Evolutionary conservation across 2,113 vertebrate genomes (phyloP), one percentile per base, ranked within the genome.

Genomic region (Miniopterus natalensis): DNA sequence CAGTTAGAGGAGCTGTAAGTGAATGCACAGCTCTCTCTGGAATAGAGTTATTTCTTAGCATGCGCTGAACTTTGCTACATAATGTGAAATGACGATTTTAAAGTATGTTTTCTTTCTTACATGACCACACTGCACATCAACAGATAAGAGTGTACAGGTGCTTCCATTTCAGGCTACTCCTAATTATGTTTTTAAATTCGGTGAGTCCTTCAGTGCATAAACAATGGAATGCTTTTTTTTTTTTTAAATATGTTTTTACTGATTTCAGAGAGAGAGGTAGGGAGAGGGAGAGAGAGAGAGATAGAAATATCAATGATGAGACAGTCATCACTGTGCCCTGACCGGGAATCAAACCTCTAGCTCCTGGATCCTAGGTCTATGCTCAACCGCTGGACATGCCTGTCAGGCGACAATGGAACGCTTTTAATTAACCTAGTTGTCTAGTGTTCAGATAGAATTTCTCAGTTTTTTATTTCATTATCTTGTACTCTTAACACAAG

Each of bases 101-200:
- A 84, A 86, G 40, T 73, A n/a, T 53, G n/a, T 42, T 80, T 88
- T 95, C 63, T 89, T 87, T 40, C 83, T 75, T 84, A 84, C 21
- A 36, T 88, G 53, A 86, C 68, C 49, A 91, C 25, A 61, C 10
- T 85, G n/a, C 65, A 88, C 42, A 78, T 83, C 83, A 81, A 63
- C 20, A 91, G 77, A 63, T 80, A 45, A 95, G 71, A 53, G n/a
- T 29, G 4, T 10, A 27, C 9, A 27, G 59, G 51, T 88, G 31
- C 49, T 71, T 63, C n/a, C 36, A 73, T 78, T 81, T 78, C 21
- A 93, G 36, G 27, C 59, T 74, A 61, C 27, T 87, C 45, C 68
- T 94, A 87, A 90, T 71, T 84, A 88, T 81, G 63, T 36, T 94
- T 87, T 96, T 84, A 92, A 71, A 84, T 66, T 92, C 21, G 40